A percentile compares a stretch with the other conserved stretches of the same genome.
Evolutionary conservation across 2,888 invertebrate species (phyloP).

Genomic region (Troglohyphantes excavatus): DNA sequence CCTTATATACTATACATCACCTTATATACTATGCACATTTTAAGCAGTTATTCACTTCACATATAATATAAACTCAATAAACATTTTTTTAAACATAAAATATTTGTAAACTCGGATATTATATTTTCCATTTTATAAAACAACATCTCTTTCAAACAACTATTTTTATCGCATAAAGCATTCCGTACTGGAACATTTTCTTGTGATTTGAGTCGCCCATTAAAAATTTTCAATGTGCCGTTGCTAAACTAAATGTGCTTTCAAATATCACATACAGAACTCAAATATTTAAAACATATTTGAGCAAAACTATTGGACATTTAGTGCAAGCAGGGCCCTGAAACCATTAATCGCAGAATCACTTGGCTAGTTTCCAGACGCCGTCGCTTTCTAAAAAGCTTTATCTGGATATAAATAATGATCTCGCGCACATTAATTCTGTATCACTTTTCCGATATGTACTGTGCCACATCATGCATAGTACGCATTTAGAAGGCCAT

Average conservation of each 20-base stretch:
- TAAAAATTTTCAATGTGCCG: no score
- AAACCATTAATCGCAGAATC: not conserved
- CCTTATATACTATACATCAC: no score
- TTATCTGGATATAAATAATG: slow-evolving; percentile 4
- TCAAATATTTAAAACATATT: not conserved
- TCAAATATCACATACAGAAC: not conserved
- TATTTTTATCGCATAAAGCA: no score
- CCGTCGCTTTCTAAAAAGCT: not conserved
- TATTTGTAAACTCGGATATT: no score
- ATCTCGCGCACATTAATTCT: not conserved
- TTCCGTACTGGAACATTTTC: no score
- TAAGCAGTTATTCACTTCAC: no score
- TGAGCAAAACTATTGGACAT: not conserved
- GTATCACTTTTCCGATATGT: slow-evolving; percentile 5
- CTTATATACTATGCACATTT: no score
- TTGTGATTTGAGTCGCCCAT: no score
- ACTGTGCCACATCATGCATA: not conserved
- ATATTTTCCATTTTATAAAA: no score
- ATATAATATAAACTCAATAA: no score
- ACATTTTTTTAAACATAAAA: no score
- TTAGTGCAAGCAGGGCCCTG: not conserved
- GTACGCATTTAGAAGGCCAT: not conserved
- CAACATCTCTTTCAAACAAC: no score
- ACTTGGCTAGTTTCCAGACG: slow-evolving; percentile 1
- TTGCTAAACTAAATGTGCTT: not conserved